Conservation (phyloP, 2,797 vertebrate species). For the Pelochelys cantorii region DNA sequence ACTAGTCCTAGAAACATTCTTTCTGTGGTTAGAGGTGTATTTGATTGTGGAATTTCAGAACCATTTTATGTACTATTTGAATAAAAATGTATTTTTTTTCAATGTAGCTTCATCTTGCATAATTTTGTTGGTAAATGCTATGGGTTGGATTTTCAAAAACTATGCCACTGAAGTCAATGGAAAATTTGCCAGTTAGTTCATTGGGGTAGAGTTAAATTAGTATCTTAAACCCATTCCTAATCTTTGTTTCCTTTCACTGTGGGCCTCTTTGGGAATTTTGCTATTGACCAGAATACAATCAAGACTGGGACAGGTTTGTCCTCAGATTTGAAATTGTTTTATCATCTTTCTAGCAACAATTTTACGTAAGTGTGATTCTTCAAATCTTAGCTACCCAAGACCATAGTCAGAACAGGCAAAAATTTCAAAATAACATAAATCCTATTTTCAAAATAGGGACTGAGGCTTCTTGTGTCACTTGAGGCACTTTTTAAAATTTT, state of each 20-base stretch:
- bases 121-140: not conserved
- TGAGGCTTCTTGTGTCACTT: not conserved
- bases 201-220: not conserved
- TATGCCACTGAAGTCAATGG: not conserved
- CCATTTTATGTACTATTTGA: not conserved
- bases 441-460: not conserved
- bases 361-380: not conserved
- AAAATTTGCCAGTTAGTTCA: not conserved
- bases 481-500: not conserved
- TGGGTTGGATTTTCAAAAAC: not conserved
- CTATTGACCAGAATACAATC: not conserved
- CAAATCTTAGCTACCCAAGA: not conserved
- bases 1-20: not conserved
- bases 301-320: not conserved
- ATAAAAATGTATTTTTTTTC: not conserved
- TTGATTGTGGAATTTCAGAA: not conserved
- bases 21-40: not conserved
- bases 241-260: not conserved
- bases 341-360: not conserved
- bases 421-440: not conserved
- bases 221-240: not conserved
- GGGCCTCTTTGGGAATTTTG: not conserved
- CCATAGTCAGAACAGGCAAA: not conserved
- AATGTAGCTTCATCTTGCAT: not conserved
- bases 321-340: not conserved